Conservation (phyloP, 2,113 vertebrate species). For the Cololabis saira region DNA sequence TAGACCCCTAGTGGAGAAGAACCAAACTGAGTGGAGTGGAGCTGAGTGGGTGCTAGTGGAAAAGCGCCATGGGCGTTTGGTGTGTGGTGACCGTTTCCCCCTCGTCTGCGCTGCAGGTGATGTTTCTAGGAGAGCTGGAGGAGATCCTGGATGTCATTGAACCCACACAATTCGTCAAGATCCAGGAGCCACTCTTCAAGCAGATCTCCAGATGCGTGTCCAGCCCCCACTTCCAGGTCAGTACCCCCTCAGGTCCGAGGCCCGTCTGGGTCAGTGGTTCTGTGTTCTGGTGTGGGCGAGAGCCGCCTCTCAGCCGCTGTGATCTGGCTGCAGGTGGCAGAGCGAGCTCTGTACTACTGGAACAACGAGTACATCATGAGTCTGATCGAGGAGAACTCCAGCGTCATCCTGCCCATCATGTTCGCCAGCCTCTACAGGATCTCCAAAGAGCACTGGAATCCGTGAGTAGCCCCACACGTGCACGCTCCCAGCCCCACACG, state of each 20-base stretch:
- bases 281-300: neutral
- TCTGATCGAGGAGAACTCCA: constrained; percentile 99
- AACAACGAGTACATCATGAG: constrained; percentile 99
- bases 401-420: constrained; percentile 99
- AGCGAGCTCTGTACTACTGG: constrained; percentile 98
- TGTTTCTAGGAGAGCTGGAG: constrained; percentile 98
- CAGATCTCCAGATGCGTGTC: constrained; percentile 99
- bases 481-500: too few species aligned
- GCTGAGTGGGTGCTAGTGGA: too few species aligned
- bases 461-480: constrained; percentile 80
- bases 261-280: too few species aligned
- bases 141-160: constrained; percentile 99
- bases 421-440: constrained; percentile 99
- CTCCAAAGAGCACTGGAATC: constrained; percentile 99
- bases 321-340: constrained; percentile 86
- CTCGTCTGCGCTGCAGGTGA: constrained; percentile 83
- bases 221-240: constrained; percentile 98
- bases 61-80: too few species aligned
- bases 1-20: too few species aligned
- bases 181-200: constrained; percentile 98
- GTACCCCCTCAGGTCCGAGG: constrained; percentile 30
- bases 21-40: too few species aligned
- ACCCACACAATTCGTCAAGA: constrained; percentile 97
- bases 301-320: neutral
- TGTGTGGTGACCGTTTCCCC: neutral